Base-by-base conservation (phyloP, 2,797 vertebrate species). In the Apogon hyalosoma region DNA sequence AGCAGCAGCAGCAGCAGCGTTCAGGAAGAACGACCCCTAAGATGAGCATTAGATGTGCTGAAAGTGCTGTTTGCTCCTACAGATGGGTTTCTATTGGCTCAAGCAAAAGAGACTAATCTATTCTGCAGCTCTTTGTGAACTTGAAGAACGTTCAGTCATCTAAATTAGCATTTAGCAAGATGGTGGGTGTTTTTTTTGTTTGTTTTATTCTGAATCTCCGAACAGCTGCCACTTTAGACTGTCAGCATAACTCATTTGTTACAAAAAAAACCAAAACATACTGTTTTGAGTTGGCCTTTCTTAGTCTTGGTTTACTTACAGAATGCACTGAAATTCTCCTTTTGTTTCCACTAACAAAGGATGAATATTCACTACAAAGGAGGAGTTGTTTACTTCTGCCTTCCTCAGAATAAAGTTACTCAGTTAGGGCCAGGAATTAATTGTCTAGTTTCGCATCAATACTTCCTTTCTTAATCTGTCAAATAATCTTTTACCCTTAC, bases 81-180 rank as follows among this genome's bases (percentile, higher is more conserved):
- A 45, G 39, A 68, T 64, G 28, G 15, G 36, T 42, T 75, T 74
- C 18, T 53, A 7, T 21, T 18, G 59, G 56, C 49, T 60, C 11
- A 14, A 39, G 47, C 24, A 46, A 15, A 54, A 40, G 48, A 31
- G 47, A 54, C 46, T 24, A 11, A 9, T 46, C 68, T 63, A 55
- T 80, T 83, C 69, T 70, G 10, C 52, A 67, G 49, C 65, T 73
- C 18, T 56, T 73, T 68, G 55, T 67, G 57, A 72, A 52, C 51
- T 55, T 45, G 66, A 83, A 77, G 33, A 63, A 69, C 69, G 47
- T 67, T 78, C 59, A 76, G 66, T 83, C 69, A 61, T 79, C 74
- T 70, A 82, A 80, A 69, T 55, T 49, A 79, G 64, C 55, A 55
- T 73, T 86, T 78, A 74, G 75, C 60, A 62, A 66, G 66, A 53